A percentile compares a stretch with the other conserved stretches of the same genome.
Conservation (phyloP, 2,797 vertebrate genomes). For the Oreonectes daqikongensis region DNA sequence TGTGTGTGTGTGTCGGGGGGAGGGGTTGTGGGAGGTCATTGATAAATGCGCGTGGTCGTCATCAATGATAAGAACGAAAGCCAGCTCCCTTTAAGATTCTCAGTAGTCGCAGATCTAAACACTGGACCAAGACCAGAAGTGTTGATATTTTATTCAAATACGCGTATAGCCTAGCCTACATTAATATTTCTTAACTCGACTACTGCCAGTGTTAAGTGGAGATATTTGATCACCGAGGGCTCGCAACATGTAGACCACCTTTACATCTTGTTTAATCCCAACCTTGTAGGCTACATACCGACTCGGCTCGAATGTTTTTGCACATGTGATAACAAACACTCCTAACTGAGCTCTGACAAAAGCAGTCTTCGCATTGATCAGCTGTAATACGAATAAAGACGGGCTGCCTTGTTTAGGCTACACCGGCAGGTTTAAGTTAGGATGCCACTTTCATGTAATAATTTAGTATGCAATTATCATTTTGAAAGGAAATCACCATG, state of each 20-base stretch:
- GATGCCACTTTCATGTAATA: neutral
- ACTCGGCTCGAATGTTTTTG: neutral
- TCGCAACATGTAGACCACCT: constrained; percentile 13
- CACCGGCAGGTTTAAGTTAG: neutral
- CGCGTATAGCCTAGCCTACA: neutral
- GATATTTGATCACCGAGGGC: neutral
- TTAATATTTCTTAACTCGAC: constrained; percentile 18
- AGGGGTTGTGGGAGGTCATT: neutral
- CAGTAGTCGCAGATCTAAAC: neutral
- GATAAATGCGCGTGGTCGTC: constrained; percentile 3
- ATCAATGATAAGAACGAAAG: constrained; percentile 7
- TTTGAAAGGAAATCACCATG: neutral
- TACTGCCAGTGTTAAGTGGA: neutral
- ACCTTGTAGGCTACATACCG: neutral
- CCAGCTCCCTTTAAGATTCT: neutral
- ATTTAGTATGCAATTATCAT: neutral
- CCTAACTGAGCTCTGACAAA: neutral
- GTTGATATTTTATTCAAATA: neutral
- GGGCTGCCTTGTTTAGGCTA: neutral
- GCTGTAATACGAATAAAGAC: neutral
- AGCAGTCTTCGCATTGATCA: neutral
- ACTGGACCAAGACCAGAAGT: neutral
- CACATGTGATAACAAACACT: neutral
- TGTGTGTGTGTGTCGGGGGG: neutral
- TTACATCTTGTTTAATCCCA: constrained; percentile 12